A percentile compares a stretch with the other conserved stretches of the same genome.
phyloP scores from a whole-genome alignment of 2,113 vertebrate species.

The Taurulus bubalis region DNA sequence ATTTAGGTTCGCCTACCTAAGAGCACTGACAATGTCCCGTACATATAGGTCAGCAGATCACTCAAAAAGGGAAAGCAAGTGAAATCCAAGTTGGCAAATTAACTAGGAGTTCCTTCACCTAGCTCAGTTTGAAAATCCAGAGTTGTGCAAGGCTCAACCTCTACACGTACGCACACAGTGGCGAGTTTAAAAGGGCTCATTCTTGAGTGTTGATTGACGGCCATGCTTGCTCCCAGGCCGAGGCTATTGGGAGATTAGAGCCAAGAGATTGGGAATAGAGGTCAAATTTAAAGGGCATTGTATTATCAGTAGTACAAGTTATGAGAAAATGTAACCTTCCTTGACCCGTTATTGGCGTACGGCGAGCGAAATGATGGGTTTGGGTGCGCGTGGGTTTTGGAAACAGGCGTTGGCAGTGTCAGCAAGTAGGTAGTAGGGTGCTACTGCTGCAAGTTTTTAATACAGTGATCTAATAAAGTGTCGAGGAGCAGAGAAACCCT shows the following conservation, averaged over 20 bases:
- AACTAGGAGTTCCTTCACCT: constrained; percentile 1
- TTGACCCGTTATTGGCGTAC: neutral
- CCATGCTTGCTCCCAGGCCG: neutral
- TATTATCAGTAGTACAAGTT: constrained; percentile 14
- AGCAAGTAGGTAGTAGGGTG: neutral
- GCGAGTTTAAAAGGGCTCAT: constrained; percentile 11
- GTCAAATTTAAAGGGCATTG: constrained; percentile 19
- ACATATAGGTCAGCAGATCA: neutral
- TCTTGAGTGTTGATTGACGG: constrained; percentile 31
- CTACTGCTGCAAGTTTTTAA: neutral
- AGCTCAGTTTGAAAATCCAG: neutral
- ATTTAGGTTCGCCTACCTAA: neutral
- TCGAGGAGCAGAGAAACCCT: neutral
- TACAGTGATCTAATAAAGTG: neutral
- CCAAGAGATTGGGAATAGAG: constrained; percentile 11
- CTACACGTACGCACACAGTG: constrained; percentile 1
- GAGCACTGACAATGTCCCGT: neutral
- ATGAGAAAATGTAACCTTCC: neutral
- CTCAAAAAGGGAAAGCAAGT: neutral
- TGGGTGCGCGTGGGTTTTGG: constrained; percentile 11
- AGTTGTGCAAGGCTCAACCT: constrained; percentile 26
- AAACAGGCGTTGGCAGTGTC: neutral
- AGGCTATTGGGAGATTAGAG: constrained; percentile 66
- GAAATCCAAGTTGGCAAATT: neutral
- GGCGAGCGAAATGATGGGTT: neutral